phyloP scores from a whole-genome alignment of 2,797 vertebrate species.

The Sebastes taczanowskii region DNA sequence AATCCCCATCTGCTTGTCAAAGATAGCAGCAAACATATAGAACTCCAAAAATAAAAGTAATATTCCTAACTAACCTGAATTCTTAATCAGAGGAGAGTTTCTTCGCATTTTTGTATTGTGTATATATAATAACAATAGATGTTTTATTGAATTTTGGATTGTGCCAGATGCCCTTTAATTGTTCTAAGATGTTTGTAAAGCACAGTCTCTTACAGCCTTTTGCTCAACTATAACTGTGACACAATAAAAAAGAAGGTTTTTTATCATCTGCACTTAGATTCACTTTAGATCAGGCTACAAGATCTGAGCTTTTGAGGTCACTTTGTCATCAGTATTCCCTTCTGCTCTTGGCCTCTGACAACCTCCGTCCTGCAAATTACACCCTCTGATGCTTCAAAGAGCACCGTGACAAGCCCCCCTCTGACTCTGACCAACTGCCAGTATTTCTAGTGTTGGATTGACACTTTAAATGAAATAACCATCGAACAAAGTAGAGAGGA shows the following conservation, averaged over 20 bases:
- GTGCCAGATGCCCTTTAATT: background rate
- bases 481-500: slow-evolving; percentile 52
- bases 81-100: background rate
- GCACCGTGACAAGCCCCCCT: slow-evolving; percentile 51
- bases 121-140: background rate
- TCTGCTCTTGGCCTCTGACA: slow-evolving; percentile 46
- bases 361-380: slow-evolving; percentile 51
- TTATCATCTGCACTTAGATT: slow-evolving; percentile 30
- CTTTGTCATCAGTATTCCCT: slow-evolving; percentile 57
- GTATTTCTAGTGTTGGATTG: slow-evolving; percentile 59
- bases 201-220: background rate
- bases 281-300: slow-evolving; percentile 17
- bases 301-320: slow-evolving; percentile 31
- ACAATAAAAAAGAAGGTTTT: background rate
- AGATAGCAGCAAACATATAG: slow-evolving; percentile 11
- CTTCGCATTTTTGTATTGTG: background rate
- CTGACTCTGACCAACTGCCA: slow-evolving; percentile 54
- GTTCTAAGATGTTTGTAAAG: background rate
- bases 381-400: slow-evolving; percentile 54
- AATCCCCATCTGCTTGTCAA: background rate
- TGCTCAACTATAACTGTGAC: background rate
- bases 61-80: background rate
- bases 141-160: background rate
- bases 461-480: slow-evolving; percentile 79
- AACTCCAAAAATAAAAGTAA: background rate